phyloP scores from a whole-genome alignment of 2,113 vertebrate species.

The Cynoglossus semilaevis region DNA sequence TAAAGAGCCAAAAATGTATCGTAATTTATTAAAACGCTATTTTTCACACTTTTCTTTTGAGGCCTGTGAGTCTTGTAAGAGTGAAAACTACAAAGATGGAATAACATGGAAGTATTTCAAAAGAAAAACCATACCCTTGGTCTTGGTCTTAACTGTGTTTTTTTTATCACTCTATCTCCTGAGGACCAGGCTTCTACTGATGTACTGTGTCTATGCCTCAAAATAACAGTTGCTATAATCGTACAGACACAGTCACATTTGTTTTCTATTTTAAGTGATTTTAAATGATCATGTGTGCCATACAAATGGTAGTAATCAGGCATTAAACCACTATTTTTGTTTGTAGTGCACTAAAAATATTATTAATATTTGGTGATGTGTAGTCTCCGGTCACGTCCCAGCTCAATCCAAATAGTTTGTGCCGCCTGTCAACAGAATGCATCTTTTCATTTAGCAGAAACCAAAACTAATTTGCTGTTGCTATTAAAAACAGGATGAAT shows the following conservation, averaged over 20 bases:
- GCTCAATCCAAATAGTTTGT: conserved; percentile 23
- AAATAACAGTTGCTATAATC: not conserved
- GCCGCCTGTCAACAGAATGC: conserved; percentile 43
- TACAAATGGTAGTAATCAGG: too few species aligned
- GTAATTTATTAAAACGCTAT: too few species aligned
- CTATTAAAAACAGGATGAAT: conserved; percentile 42
- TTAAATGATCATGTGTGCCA: not conserved
- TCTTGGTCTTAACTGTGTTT: too few species aligned
- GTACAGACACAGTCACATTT: not conserved
- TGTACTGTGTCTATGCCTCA: not conserved
- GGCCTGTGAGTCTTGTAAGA: too few species aligned
- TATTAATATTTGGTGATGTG: conserved; percentile 16
- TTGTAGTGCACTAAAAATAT: too few species aligned
- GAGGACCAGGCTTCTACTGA: not conserved
- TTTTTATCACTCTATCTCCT: too few species aligned
- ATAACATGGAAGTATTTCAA: too few species aligned
- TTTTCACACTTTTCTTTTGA: too few species aligned
- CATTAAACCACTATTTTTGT: too few species aligned
- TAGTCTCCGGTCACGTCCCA: conserved; percentile 7
- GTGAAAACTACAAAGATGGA: too few species aligned
- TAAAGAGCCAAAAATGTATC: too few species aligned
- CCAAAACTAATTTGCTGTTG: conserved; percentile 53
- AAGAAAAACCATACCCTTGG: too few species aligned
- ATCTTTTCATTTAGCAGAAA: conserved; percentile 54
- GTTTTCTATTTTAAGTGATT: not conserved